A percentile compares a stretch with the other conserved stretches of the same genome.
phyloP scores from a whole-genome alignment of 2,113 vertebrate genomes.

The Mesoclemmys tuberculata region DNA sequence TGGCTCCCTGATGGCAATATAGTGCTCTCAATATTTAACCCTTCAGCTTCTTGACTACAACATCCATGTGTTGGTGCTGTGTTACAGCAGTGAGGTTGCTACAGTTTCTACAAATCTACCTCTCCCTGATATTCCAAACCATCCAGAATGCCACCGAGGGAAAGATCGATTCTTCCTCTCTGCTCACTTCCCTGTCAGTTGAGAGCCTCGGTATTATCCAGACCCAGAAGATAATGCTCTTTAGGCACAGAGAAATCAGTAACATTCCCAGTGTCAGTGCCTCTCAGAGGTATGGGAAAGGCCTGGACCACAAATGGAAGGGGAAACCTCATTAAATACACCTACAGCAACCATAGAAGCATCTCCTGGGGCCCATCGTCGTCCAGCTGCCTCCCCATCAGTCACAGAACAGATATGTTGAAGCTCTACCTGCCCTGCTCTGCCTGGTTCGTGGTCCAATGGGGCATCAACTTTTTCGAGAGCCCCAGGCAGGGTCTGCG shows the following conservation, averaged over 20 bases:
- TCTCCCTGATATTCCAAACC: neutral
- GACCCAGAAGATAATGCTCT: neutral
- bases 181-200: neutral
- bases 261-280: neutral
- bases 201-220: neutral
- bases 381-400: neutral
- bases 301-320: neutral
- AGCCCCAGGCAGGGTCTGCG: neutral
- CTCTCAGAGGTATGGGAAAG: neutral
- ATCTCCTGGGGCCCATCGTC: too few relatives aligned
- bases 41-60: neutral
- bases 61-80: neutral
- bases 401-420: neutral
- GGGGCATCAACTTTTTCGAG: neutral
- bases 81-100: neutral
- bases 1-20: neutral
- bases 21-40: neutral
- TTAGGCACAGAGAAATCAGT: neutral
- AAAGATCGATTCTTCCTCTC: neutral
- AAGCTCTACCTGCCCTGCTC: neutral
- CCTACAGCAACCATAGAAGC: too few relatives aligned
- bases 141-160: neutral
- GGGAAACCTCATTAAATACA: neutral
- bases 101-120: neutral
- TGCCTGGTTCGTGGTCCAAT: neutral